A percentile compares a stretch with the other conserved stretches of the same genome.
Conservation (phyloP, 2,888 invertebrate genomes). For the Eupithecia subfuscata region DNA sequence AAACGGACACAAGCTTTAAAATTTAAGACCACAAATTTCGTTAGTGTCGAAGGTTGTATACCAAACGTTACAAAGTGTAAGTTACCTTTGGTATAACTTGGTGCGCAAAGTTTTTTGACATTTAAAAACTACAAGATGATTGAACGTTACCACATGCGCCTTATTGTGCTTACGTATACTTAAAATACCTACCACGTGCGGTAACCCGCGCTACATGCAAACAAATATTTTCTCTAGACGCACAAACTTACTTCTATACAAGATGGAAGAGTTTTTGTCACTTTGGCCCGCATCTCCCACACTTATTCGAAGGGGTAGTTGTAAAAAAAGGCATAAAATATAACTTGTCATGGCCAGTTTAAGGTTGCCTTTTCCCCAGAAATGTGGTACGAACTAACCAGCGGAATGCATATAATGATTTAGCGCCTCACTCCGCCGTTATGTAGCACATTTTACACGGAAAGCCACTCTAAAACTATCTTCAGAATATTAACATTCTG, state of each 20-base stretch:
- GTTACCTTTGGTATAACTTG: neutral
- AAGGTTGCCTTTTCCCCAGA: neutral
- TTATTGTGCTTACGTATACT: neutral
- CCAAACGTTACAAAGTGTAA: neutral
- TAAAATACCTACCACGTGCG: conserved; percentile 1
- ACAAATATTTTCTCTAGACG: neutral
- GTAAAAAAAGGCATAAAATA: neutral
- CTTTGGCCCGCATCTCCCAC: neutral
- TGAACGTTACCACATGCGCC: neutral
- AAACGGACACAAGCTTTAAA: neutral
- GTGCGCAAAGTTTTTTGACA: neutral
- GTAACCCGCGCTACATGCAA: neutral
- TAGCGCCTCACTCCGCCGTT: neutral
- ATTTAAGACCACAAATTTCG: conserved; percentile 18
- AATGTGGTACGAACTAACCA: neutral
- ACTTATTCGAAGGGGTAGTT: neutral
- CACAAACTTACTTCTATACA: neutral
- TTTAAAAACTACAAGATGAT: neutral
- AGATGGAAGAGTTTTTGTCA: conserved; percentile 7
- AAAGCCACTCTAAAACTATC: neutral
- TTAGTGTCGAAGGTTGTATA: neutral
- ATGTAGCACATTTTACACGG: neutral
- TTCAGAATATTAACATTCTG: neutral
- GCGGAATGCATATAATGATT: neutral
- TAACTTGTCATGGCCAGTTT: neutral